Evolutionary conservation across 2,797 vertebrate genomes (phyloP), one percentile per base, ranked within the genome.

Genomic region (Champsocephalus esox): DNA sequence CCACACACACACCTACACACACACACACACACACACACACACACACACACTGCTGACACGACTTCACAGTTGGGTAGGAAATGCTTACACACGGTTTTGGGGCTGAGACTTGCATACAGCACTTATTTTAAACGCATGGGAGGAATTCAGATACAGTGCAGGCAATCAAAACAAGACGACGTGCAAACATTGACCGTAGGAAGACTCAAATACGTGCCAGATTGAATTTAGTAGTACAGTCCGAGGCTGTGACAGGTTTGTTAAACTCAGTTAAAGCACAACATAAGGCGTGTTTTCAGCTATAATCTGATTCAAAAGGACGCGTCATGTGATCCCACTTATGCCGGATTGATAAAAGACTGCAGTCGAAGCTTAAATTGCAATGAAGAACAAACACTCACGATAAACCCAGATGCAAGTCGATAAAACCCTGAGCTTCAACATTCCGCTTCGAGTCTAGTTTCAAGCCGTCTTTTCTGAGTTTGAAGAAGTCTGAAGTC

Each of bases 401-500:
- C 34, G 7, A 7, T 56, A 19, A 19, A 19, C 19, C 19, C 19
- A 19, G 19, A 19, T 19, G 19, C 19, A 19, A 19, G 19, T 19
- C 21, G 21, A 21, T 21, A 21, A 75, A 71, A 9, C 65, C 17
- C 64, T 71, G 56, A 75, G 55, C 62, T 69, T 87, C 80, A 92
- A 91, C 83, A 66, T 58, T 77, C 76, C 52, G 51, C 19, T 71
- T 68, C 64, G 41, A 75, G 45, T 83, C 49, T 80, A 68, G 88
- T 90, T 91, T 89, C 83, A 87, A 84, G 80, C 79, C 69, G 81
- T 87, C 83, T 56, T 78, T 38, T 84, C 62, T 44, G 56, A 73
- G 83, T 77, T 34, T 74, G 77, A 62, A 52, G 69, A 86, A 54
- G 57, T 88, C 87, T 90, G 87, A 91, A 90, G 87, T 88, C 50